A percentile compares a stretch with the other conserved stretches of the same genome.
phyloP scores from a whole-genome alignment of 2,113 vertebrate genomes.

The Brachypteracias leptosomus region DNA sequence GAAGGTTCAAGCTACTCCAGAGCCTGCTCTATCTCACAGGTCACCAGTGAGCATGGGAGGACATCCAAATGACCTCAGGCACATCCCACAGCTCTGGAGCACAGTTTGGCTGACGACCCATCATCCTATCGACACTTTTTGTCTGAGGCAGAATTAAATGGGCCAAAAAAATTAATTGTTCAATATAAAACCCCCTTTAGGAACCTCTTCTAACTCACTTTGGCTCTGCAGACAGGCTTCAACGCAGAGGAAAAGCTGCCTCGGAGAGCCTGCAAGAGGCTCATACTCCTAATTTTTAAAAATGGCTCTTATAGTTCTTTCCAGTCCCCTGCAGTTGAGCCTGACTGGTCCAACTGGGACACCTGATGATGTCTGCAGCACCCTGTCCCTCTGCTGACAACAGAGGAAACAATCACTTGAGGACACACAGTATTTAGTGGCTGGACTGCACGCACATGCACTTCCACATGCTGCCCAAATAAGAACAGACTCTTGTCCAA shows the following conservation, averaged over 20 bases:
- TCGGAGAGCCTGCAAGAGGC: neutral
- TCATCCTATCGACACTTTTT: neutral
- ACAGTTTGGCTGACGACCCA: neutral
- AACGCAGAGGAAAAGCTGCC: neutral
- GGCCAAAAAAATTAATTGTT: neutral
- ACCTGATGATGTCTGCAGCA: slow-evolving; percentile 3
- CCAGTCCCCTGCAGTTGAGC: neutral
- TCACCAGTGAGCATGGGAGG: neutral
- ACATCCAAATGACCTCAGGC: neutral
- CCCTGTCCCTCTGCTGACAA: slow-evolving; percentile 52
- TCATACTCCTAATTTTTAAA: neutral
- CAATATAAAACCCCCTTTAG: neutral
- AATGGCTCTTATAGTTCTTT: neutral
- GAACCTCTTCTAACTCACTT: neutral
- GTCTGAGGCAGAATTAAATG: neutral
- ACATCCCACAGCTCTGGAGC: accelerated
- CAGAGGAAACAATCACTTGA: neutral
- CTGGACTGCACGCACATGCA: neutral
- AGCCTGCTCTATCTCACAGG: neutral
- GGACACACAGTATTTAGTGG: neutral
- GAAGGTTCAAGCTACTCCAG: neutral
- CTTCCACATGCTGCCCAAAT: slow-evolving; percentile 17
- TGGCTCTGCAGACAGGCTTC: neutral
- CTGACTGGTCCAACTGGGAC: neutral
- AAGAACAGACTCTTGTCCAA: neutral